Base-by-base conservation (phyloP, 2,113 vertebrate species). In the Ptilonorhynchus violaceus region DNA sequence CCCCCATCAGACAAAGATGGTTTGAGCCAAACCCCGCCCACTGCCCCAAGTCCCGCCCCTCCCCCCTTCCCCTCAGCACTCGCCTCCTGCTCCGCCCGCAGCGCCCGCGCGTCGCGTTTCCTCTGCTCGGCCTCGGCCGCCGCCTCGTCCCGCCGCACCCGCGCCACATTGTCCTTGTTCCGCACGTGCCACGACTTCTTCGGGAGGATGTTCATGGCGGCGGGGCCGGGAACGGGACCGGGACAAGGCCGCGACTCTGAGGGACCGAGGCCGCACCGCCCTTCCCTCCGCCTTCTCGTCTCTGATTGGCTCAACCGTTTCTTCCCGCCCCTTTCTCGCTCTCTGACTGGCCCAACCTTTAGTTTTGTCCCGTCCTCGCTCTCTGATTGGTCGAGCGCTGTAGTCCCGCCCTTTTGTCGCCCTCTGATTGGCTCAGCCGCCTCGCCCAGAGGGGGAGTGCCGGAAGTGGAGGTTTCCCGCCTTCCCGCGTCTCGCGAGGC, bases 361-460 rank as follows among this genome's bases (percentile, higher is more conserved):
- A n/a, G 1, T 3, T 7, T 41, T 1, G 15, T 7, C 2, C 39
- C 17, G 4, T 21, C 27, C 13, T 3, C 6, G 10, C 33, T 7
- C 20, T 9, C 13, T 35, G 33, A 58, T 35, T 52, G 50, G 50
- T 27, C 28, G 17, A 16, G 18, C 1, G 22, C 0, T 2, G 0
- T 47, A 13, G 5, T 13, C 4, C 15, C 49, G 25, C 60, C 31
- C 2, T 3, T 1, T 9, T 9, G 42, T 1, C 2, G 2, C 0
- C 4, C 2, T 27, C 17, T 50, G 74, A 62, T 77, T 62, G 74
- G 46, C 22, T 62, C 17, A 1, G 10, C 1, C 1, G 28, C 2
- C 1, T 27, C 1, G 2, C 13, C 7, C 2, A 13, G 6, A 0
- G 5, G 20, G 18, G 15, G 0, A 3, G 4, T 0, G 7, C 47